A percentile compares a stretch with the other conserved stretches of the same genome.
Evolutionary conservation across 1,140 invertebrate genomes (phyloP).

Genomic region (Sogatella furcifera): DNA sequence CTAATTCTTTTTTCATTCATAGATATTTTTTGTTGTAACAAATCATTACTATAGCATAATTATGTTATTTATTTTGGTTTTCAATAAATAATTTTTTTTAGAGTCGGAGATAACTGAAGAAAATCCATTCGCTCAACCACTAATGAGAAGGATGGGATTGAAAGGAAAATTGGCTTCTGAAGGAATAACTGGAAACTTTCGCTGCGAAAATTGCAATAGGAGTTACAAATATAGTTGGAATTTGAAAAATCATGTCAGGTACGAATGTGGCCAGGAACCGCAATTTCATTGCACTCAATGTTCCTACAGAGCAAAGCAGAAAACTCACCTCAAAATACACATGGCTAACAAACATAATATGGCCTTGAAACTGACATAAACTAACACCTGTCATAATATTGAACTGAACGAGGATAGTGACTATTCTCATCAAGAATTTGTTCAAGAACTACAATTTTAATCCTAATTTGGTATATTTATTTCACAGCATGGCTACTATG

Average conservation of each 20-base stretch:
- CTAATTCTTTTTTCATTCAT: too few species aligned
- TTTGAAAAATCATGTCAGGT: constrained; percentile 23
- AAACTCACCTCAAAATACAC: constrained; percentile 28
- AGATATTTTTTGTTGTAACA: too few species aligned
- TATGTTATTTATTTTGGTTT: too few species aligned
- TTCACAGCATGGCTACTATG: too few species aligned
- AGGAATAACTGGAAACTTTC: neutral
- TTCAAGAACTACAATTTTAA: too few species aligned
- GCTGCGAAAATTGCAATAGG: constrained; percentile 38
- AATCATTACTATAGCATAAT: too few species aligned
- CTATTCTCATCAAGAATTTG: too few species aligned
- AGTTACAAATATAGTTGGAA: constrained; percentile 39
- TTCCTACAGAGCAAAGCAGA: constrained; percentile 29
- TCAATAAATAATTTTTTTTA: too few species aligned
- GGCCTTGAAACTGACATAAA: too few species aligned
- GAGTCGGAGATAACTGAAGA: neutral
- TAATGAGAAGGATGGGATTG: neutral
- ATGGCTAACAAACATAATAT: constrained; percentile 26
- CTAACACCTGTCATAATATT: too few species aligned
- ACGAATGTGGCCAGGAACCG: constrained; percentile 20
- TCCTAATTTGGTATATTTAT: too few species aligned
- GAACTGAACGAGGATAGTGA: too few species aligned
- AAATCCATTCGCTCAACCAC: neutral
- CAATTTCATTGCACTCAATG: constrained; percentile 12
- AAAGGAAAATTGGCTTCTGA: neutral